phyloP scores from a whole-genome alignment of 64 coral and sea anemone species.

The Hydrozoanthus tunicans region DNA sequence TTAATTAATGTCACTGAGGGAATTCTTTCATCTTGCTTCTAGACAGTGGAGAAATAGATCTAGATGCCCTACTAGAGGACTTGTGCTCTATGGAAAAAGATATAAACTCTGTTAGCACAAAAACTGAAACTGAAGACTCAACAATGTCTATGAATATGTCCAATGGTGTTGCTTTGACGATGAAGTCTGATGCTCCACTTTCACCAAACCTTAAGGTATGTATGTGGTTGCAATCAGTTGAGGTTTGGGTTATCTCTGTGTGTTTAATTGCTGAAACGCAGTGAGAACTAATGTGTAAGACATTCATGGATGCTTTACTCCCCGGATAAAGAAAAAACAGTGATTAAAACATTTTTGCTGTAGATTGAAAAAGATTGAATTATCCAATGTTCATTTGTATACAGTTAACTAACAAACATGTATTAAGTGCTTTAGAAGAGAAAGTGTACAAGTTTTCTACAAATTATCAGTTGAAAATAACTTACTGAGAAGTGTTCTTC shows the following conservation, averaged over 20 bases:
- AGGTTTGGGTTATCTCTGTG: background rate
- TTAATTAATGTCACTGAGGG: constrained; percentile 67
- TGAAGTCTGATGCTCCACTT: constrained; percentile 68
- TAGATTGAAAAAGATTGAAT: too few relatives aligned
- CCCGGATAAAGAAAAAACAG: background rate
- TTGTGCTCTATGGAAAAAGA: constrained; percentile 98
- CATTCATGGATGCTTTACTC: background rate
- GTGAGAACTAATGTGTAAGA: background rate
- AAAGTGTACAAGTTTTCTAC: too few relatives aligned
- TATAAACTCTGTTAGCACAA: constrained; percentile 63
- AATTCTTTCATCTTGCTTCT: constrained; percentile 37
- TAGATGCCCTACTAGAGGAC: constrained; percentile 97
- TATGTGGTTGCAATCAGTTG: background rate
- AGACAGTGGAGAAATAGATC: constrained; percentile 94
- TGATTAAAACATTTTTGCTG: background rate
- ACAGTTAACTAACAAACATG: too few relatives aligned
- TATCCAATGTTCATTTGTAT: too few relatives aligned
- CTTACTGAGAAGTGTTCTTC: too few relatives aligned
- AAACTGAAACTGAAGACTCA: constrained; percentile 10
- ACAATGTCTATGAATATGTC: constrained; percentile 39
- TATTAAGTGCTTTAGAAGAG: too few relatives aligned
- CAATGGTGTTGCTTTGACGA: constrained; percentile 29
- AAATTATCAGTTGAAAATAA: too few relatives aligned
- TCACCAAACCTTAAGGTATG: constrained; percentile 85
- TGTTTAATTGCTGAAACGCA: background rate